phyloP scores from a whole-genome alignment of 2,888 invertebrate genomes.

The Caenorhabditis virilis region DNA sequence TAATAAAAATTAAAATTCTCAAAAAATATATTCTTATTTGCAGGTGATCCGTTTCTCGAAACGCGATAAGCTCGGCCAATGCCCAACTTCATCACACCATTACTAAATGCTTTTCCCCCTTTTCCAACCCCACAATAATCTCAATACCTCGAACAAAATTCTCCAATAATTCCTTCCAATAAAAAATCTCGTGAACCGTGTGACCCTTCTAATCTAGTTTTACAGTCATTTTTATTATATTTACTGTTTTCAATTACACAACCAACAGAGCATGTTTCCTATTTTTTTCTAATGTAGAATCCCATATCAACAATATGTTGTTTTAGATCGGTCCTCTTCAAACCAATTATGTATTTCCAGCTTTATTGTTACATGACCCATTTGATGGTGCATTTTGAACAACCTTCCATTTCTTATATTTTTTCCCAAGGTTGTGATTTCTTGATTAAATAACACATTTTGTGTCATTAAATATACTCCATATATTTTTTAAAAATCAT shows the following conservation, averaged over 20 bases:
- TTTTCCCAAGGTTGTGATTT: background rate
- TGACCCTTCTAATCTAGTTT: conserved; percentile 42
- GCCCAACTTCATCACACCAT: conserved; percentile 33
- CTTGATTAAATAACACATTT: background rate
- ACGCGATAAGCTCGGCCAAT: conserved; percentile 49
- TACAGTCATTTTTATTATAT: conserved; percentile 1
- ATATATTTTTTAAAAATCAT: background rate
- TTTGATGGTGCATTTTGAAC: too few relatives aligned
- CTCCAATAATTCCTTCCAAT: conserved; percentile 2
- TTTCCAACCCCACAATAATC: background rate
- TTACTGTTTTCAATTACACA: background rate
- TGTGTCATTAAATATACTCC: background rate
- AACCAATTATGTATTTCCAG: background rate
- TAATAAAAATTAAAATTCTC: background rate
- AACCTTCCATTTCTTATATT: background rate
- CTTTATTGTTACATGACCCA: too few relatives aligned
- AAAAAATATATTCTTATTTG: conserved; percentile 1
- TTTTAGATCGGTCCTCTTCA: background rate
- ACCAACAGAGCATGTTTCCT: background rate
- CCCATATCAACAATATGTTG: background rate
- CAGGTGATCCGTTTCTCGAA: conserved; percentile 53
- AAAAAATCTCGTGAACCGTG: conserved; percentile 33
- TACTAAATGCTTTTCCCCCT: conserved; percentile 12
- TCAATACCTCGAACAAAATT: background rate
- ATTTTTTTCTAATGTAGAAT: background rate